These are phyloP conservation scores for Caenorhabditis latens DNA, from an alignment of 1,140 invertebrate species.

Conservation along the genomic window DNA sequence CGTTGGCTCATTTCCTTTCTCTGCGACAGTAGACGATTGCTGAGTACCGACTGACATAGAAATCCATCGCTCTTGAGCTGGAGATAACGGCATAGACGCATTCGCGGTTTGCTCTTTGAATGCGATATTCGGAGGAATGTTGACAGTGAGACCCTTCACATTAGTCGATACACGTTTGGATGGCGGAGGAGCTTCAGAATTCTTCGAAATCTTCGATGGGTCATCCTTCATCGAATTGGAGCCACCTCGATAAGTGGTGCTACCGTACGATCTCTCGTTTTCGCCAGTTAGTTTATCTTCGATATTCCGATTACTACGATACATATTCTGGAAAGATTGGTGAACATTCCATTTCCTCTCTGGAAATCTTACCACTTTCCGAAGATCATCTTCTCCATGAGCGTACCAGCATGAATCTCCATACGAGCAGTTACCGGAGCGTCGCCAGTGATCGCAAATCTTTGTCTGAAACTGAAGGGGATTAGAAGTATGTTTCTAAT, in stretches of 20 bases:
- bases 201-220: background rate
- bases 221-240: background rate
- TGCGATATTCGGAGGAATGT: conserved; percentile 17
- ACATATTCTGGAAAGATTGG: background rate
- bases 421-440: conserved; percentile 28
- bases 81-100: conserved; percentile 11
- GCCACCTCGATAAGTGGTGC: background rate
- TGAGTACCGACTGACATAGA: background rate
- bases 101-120: background rate
- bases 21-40: background rate
- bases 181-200: background rate
- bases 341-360: background rate
- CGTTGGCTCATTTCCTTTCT: background rate
- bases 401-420: conserved; percentile 56
- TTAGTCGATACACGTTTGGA: background rate
- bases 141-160: conserved; percentile 14
- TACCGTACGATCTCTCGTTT: background rate
- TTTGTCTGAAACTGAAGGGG: conserved; percentile 33
- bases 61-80: conserved; percentile 41
- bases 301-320: background rate
- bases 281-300: background rate
- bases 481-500: background rate
- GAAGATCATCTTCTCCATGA: conserved; percentile 45
- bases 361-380: background rate
- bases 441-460: conserved; percentile 48